A percentile compares a stretch with the other conserved stretches of the same genome.
These are phyloP conservation scores for Hippotragus niger DNA, from an alignment of 2,113 vertebrate species.

Conservation along the genomic window DNA sequence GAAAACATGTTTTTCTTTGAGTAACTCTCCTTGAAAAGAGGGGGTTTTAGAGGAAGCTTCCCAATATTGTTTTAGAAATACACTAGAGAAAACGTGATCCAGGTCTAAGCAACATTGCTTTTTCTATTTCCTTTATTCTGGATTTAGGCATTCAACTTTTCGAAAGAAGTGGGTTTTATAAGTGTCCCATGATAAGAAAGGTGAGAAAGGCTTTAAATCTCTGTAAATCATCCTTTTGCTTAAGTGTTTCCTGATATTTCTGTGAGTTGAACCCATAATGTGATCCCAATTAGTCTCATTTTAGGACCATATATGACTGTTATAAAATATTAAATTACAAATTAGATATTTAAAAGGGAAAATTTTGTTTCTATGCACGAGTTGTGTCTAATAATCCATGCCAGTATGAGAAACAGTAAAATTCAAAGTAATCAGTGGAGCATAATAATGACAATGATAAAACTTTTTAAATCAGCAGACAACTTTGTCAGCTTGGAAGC, in stretches of 20 bases:
- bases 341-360: neutral
- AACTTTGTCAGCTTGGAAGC: neutral
- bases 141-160: constrained; percentile 54
- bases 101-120: neutral
- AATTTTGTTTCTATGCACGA: constrained; percentile 50
- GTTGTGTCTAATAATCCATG: constrained; percentile 20
- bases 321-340: neutral
- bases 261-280: neutral
- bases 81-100: constrained; percentile 28
- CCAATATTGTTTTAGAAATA: neutral
- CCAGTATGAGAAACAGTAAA: constrained; percentile 36
- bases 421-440: neutral
- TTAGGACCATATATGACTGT: neutral
- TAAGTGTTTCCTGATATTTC: neutral
- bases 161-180: neutral
- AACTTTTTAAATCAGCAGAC: neutral
- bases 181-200: neutral
- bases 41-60: neutral
- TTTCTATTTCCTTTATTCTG: constrained; percentile 55
- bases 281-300: neutral
- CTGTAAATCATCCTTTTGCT: neutral
- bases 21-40: neutral
- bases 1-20: constrained; percentile 2
- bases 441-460: neutral
- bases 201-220: neutral